Evolutionary conservation across 2,888 invertebrate species (phyloP).

Genomic region (Mycalesis mineus): DNA sequence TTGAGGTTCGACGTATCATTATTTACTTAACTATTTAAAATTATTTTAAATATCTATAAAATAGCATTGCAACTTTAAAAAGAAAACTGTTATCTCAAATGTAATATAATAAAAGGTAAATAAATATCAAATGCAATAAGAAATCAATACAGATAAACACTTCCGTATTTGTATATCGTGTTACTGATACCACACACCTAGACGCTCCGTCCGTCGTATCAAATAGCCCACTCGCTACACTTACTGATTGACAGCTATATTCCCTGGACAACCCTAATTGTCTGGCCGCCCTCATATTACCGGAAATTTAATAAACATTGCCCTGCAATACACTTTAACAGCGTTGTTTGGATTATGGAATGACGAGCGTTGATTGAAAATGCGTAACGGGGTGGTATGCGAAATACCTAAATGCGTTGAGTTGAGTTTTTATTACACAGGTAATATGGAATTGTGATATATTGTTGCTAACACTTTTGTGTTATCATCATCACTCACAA

Average conservation of each 20-base stretch:
- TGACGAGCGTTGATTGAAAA: constrained; percentile 53
- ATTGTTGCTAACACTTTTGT: no score
- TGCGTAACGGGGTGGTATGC: constrained; percentile 35
- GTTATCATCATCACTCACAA: no score
- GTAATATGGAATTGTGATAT: no score
- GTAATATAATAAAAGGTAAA: no score
- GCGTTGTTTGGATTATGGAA: constrained; percentile 49
- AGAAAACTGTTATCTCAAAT: no score
- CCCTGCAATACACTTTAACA: constrained; percentile 44
- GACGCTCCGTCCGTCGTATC: constrained; percentile 44
- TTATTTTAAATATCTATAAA: no score
- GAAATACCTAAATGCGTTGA: not conserved
- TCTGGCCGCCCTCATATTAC: constrained; percentile 53
- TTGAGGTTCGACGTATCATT: no score
- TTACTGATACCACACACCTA: constrained; percentile 8
- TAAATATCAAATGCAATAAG: not conserved
- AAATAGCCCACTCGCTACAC: constrained; percentile 36
- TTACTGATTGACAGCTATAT: constrained; percentile 62
- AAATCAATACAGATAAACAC: constrained; percentile 14
- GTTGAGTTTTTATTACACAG: no score
- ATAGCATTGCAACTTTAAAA: no score
- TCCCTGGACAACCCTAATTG: constrained; percentile 62
- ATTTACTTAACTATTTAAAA: no score
- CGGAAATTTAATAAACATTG: constrained; percentile 65
- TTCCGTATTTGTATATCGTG: not conserved